Base-by-base conservation (phyloP, 2,113 vertebrate genomes). In the Jaculus jaculus region DNA sequence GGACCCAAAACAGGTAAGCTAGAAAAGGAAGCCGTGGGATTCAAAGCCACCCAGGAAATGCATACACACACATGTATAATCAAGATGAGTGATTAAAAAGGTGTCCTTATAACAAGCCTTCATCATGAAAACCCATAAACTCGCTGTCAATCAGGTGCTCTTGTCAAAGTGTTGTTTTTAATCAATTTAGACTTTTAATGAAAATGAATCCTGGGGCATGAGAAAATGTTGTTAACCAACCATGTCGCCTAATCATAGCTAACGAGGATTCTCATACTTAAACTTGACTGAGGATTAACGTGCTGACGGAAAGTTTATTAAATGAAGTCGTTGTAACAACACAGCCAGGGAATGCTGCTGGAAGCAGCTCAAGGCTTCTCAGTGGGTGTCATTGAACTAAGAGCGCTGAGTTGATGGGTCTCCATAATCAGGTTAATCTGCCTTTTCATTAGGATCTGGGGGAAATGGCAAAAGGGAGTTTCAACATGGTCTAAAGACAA, bases 101-200 rank as follows among this genome's bases (percentile, higher is more conserved):
- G 32, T 84, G 82, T 85, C 61, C 71, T 93, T 54, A 2, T 21
- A 81, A 83, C 58, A 66, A 39, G 47, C 0, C 42, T 66, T 84
- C 69, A 21, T 72, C 3, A 8, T 13, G 69, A 93, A 95, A 87
- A 66, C 69, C 74, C 37, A 51, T 28, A 75, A 87, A 84, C 83
- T 42, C 6, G 0, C 73, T 20, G 12, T 84, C 96, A 60, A 30
- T 88, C 90, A 90, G 61, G 47, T 1, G n/a, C 15, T 91, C 63
- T 79, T 75, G 51, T 42, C 15, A 21, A 21, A 80, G 63, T 13
- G 13, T 15, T 10, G n/a, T 39, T 51, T 51, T n/a, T 88, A 94
- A 96, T 94, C 92, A 94, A 92, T 96, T 94, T 92, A 90, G 73
- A 83, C 82, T 87, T 75, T 81, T 87, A 96, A 95, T 95, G 74